These are phyloP conservation scores for Cavia aperea DNA, from an alignment of 2,113 vertebrate species.

Conservation along the genomic window DNA sequence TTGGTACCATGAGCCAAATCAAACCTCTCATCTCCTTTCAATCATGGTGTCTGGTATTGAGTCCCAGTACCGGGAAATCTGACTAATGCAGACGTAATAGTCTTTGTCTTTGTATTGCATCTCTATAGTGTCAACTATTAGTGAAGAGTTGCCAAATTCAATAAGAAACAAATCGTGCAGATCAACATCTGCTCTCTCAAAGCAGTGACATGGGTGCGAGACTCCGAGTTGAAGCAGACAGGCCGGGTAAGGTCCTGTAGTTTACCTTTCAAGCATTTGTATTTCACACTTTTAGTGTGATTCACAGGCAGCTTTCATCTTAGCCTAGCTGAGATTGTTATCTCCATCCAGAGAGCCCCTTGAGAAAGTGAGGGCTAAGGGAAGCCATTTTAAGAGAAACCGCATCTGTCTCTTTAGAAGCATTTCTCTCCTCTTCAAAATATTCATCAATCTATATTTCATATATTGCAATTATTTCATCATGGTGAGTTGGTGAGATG, in stretches of 20 bases:
- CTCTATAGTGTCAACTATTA: conserved; percentile 8
- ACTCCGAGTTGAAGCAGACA: background rate
- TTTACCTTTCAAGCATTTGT: conserved; percentile 40
- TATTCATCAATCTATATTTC: background rate
- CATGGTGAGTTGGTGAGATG: background rate
- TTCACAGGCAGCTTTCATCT: conserved; percentile 37
- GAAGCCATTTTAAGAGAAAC: conserved; percentile 21
- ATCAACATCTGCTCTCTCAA: background rate
- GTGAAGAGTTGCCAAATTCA: conserved; percentile 13
- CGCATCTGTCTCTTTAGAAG: conserved; percentile 13
- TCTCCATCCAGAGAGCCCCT: conserved; percentile 24
- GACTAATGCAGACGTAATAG: background rate
- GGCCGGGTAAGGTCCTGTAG: background rate
- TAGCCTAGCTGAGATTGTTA: conserved; percentile 33
- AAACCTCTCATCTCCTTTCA: too few relatives aligned
- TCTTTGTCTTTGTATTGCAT: background rate
- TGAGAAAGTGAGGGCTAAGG: background rate
- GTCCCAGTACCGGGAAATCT: background rate
- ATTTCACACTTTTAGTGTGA: conserved; percentile 29
- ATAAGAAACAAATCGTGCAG: background rate
- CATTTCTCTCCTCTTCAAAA: background rate
- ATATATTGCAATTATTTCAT: background rate
- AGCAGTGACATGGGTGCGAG: background rate
- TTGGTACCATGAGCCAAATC: background rate
- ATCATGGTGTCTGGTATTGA: background rate